phyloP scores from a whole-genome alignment of 1,140 invertebrate species.

The Limonius californicus region DNA sequence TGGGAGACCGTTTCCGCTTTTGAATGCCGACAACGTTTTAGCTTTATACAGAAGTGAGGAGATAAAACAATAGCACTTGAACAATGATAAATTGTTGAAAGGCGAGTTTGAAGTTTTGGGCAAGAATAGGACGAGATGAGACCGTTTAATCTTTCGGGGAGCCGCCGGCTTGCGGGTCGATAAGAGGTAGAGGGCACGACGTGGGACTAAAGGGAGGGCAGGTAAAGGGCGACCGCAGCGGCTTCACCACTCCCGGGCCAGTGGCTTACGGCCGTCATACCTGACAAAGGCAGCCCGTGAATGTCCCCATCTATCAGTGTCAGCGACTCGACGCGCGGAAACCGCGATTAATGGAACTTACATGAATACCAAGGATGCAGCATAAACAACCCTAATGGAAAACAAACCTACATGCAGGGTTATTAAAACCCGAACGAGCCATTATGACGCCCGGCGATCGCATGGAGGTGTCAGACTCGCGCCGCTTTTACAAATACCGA shows the following conservation, averaged over 20 bases:
- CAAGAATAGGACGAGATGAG: neutral
- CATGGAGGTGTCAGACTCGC: slow-evolving; percentile 19
- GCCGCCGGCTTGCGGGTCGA: neutral
- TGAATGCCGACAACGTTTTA: slow-evolving; percentile 1
- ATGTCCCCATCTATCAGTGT: slow-evolving; percentile 37
- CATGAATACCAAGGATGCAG: slow-evolving; percentile 38
- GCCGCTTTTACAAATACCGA: slow-evolving; percentile 27
- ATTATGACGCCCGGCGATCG: slow-evolving; percentile 31
- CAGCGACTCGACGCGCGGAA: slow-evolving; percentile 29
- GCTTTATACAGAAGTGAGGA: slow-evolving; percentile 14
- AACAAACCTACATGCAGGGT: slow-evolving; percentile 33
- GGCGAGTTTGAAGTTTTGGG: neutral
- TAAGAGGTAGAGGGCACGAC: neutral
- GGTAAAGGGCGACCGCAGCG: slow-evolving; percentile 1
- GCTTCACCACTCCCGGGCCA: neutral
- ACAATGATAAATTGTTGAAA: slow-evolving; percentile 24
- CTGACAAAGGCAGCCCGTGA: slow-evolving; percentile 25
- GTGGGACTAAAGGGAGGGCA: neutral
- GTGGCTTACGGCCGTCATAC: slow-evolving; percentile 20
- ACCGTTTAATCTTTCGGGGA: slow-evolving; percentile 11
- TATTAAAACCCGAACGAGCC: slow-evolving; percentile 33
- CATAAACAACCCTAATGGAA: slow-evolving; percentile 36
- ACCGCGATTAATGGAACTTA: slow-evolving; percentile 40
- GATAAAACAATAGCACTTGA: slow-evolving; percentile 22
- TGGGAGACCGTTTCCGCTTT: slow-evolving; percentile 2